Conservation (phyloP, 2,113 vertebrate genomes). For the Amblyopsis rosae region DNA sequence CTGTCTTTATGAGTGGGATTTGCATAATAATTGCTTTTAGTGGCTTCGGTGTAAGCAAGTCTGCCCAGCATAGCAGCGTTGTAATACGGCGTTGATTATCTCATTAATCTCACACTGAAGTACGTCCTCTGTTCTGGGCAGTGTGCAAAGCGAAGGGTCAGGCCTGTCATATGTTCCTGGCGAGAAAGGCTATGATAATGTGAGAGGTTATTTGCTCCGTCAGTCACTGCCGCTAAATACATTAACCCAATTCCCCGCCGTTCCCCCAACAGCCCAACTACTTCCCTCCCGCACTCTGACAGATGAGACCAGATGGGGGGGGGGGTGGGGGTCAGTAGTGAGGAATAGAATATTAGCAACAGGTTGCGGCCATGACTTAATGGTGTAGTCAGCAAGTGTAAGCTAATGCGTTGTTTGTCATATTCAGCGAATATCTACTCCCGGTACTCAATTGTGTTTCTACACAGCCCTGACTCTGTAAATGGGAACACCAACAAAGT, state of each 20-base stretch:
- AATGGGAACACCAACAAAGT: too few relatives aligned
- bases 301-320: too few relatives aligned
- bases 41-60: slow-evolving; percentile 3
- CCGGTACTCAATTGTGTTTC: too few relatives aligned
- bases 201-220: not conserved
- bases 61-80: slow-evolving; percentile 6
- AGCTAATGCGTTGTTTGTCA: too few relatives aligned
- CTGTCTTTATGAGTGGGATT: slow-evolving; percentile 1
- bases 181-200: not conserved
- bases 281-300: too few relatives aligned
- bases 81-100: slow-evolving; percentile 22
- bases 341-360: too few relatives aligned
- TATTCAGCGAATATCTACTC: too few relatives aligned
- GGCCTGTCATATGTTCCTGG: not conserved
- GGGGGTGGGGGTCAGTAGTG: too few relatives aligned
- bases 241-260: not conserved
- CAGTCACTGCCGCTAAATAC: slow-evolving; percentile 3
- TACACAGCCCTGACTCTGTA: too few relatives aligned
- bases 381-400: too few relatives aligned
- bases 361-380: too few relatives aligned
- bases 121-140: not conserved
- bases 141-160: not conserved
- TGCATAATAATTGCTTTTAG: slow-evolving; percentile 35
- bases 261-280: not conserved
- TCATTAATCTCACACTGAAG: slow-evolving; percentile 29